These are phyloP conservation scores for Apodemia zela DNA, from an alignment of 2,888 invertebrate species.

Conservation along the genomic window DNA sequence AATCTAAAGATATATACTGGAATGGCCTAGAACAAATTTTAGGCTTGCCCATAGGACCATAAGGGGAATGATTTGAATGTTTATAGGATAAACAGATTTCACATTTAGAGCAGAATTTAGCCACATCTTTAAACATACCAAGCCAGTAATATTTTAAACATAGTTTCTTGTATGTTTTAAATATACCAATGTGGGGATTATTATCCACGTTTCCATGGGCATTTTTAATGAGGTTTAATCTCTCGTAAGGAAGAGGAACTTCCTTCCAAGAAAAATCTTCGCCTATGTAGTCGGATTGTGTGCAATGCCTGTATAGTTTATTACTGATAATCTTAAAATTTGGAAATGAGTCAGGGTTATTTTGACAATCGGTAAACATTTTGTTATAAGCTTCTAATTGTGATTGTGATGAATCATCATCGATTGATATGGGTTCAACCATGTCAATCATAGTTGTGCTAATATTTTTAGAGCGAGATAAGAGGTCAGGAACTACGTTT, in stretches of 20 bases:
- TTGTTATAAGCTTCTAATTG: slow-evolving; percentile 23
- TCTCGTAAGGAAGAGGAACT: not conserved
- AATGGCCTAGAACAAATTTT: slow-evolving; percentile 26
- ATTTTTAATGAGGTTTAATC: slow-evolving; percentile 28
- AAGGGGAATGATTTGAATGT: slow-evolving; percentile 21
- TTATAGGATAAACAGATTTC: slow-evolving; percentile 26
- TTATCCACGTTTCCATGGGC: slow-evolving; percentile 19
- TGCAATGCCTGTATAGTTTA: not conserved
- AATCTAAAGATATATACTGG: slow-evolving; percentile 25
- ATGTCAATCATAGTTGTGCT: no score
- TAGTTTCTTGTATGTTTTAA: slow-evolving; percentile 34
- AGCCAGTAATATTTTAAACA: slow-evolving; percentile 25
- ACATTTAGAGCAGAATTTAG: slow-evolving; percentile 25
- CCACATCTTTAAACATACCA: slow-evolving; percentile 19
- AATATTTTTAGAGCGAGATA: slow-evolving; percentile 26
- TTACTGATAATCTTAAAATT: slow-evolving; percentile 1
- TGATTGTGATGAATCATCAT: no score
- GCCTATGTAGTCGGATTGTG: not conserved
- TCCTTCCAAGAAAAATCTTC: not conserved
- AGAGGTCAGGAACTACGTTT: slow-evolving; percentile 34
- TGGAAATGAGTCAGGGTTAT: slow-evolving; percentile 9
- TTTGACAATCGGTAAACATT: slow-evolving; percentile 27
- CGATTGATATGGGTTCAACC: no score
- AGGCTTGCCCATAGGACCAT: slow-evolving; percentile 27
- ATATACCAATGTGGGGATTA: slow-evolving; percentile 31